phyloP scores from a whole-genome alignment of 2,888 invertebrate species.

The Nomada ferruginata region DNA sequence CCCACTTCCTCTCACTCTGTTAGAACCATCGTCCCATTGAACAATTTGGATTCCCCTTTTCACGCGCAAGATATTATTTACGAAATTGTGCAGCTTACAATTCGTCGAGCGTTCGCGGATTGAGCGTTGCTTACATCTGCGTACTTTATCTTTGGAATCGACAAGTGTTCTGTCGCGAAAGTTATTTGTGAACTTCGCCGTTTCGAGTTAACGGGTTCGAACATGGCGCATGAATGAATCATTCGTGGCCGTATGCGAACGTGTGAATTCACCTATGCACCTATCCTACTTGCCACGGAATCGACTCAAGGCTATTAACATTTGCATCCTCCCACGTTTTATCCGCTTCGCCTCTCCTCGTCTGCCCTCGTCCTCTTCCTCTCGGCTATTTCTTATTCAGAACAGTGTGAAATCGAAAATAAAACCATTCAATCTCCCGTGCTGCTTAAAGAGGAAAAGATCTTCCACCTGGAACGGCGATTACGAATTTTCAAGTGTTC shows the following conservation, averaged over 20 bases:
- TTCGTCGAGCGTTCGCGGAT: too few relatives aligned
- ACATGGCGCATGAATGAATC: conserved; percentile 69
- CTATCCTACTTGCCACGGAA: conserved; percentile 73
- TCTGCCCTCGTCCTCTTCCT: conserved; percentile 17
- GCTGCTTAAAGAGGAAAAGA: too few relatives aligned
- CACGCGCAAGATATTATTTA: too few relatives aligned
- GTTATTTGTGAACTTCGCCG: conserved; percentile 49
- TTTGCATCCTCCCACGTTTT: conserved; percentile 73
- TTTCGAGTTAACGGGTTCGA: conserved; percentile 62
- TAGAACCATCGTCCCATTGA: conserved; percentile 7
- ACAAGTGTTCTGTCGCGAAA: conserved; percentile 35
- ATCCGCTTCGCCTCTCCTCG: conserved; percentile 25
- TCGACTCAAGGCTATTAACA: conserved; percentile 76
- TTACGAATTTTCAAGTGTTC: too few relatives aligned
- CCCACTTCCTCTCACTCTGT: background rate
- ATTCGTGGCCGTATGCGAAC: conserved; percentile 59
- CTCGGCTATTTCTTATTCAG: background rate
- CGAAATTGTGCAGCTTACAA: too few relatives aligned
- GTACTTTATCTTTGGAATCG: too few relatives aligned
- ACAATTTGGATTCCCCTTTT: background rate
- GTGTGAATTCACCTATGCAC: conserved; percentile 68
- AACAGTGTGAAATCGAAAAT: background rate
- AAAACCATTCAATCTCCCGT: background rate
- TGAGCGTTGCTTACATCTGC: too few relatives aligned
- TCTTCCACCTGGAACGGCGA: too few relatives aligned